Percentiles rank a stretch among this genome's conserved stretches.
These are phyloP conservation scores for Bombycilla garrulus DNA, from an alignment of 2,113 vertebrate genomes.

Conservation along the genomic window DNA sequence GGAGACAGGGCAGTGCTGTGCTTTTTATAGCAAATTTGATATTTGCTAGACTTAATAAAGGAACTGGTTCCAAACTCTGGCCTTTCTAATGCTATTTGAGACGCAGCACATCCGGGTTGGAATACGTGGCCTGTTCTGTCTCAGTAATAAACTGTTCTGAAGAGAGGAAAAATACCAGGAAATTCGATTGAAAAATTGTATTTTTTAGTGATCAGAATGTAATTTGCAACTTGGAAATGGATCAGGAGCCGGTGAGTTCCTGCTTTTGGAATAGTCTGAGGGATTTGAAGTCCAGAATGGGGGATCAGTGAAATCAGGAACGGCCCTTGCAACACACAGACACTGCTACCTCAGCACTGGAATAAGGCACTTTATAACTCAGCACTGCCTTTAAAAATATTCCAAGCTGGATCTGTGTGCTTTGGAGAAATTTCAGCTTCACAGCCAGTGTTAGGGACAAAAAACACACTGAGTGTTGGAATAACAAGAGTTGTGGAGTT, in stretches of 20 bases:
- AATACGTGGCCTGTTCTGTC: background rate
- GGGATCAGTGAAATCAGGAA: background rate
- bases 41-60: background rate
- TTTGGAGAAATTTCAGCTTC: constrained; percentile 45
- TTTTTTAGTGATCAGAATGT: background rate
- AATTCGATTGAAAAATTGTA: background rate
- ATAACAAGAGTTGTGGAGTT: background rate
- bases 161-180: background rate
- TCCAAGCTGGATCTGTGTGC: constrained; percentile 14
- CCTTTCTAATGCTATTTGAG: constrained; percentile 37
- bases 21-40: constrained; percentile 16
- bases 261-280: background rate
- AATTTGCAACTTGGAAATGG: background rate
- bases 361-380: background rate
- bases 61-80: background rate
- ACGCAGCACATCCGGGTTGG: background rate
- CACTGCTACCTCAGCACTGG: background rate
- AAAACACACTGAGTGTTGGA: background rate
- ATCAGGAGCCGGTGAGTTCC: background rate
- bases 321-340: background rate
- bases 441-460: constrained; percentile 6
- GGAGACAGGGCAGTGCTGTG: background rate
- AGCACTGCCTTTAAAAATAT: background rate
- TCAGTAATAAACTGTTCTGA: background rate
- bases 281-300: background rate